Base-by-base conservation (phyloP, 2,888 invertebrate genomes). In the Lasioglossum lativentre region DNA sequence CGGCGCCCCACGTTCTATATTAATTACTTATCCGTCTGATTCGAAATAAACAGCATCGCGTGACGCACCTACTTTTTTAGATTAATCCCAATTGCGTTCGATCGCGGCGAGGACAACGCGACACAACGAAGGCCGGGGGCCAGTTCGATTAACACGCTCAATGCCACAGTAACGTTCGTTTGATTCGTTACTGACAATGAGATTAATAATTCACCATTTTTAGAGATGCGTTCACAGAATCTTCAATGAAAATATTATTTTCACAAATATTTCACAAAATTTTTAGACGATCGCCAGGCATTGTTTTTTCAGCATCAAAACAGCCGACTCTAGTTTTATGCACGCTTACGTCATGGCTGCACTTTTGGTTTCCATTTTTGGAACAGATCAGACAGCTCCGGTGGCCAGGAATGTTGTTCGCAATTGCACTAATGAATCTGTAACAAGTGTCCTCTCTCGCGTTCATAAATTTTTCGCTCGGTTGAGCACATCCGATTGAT, bases 1-100 rank as follows among this genome's bases (percentile, higher is more conserved):
- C 78, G 89, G 83, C 90, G 88, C 86, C 87, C 63, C 80, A 87
- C 74, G 87, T 34, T 86, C 82, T 81, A 83, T 76, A 78, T 84
- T 90, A 88, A 86, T 86, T 86, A 86, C 82, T 84, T 71, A 77
- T 59, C 73, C 70, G 81, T 82, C 77, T 71, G 75, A 88, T 83
- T 71, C 47, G 70, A 71, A 84, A 83, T 78, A 70, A 83, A 78
- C 70, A 47, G 68, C 10, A n/a, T 38, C 34, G 38, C 27, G 19
- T 63, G 77, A 56, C 79, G 30, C 74, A 76, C 82, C 83, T 78
- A 80, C 59, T 45, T 75, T 71, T 77, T 75, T 80, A 45, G 72
- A 77, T 76, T 70, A 47, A 59, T 40, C 27, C 42, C 75, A 79
- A 76, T 83, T 80, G 56, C 38, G 59, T 56, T 34, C 27, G 68